These are phyloP conservation scores for Nebria brevicollis DNA, from an alignment of 2,888 invertebrate genomes.

Conservation along the genomic window DNA sequence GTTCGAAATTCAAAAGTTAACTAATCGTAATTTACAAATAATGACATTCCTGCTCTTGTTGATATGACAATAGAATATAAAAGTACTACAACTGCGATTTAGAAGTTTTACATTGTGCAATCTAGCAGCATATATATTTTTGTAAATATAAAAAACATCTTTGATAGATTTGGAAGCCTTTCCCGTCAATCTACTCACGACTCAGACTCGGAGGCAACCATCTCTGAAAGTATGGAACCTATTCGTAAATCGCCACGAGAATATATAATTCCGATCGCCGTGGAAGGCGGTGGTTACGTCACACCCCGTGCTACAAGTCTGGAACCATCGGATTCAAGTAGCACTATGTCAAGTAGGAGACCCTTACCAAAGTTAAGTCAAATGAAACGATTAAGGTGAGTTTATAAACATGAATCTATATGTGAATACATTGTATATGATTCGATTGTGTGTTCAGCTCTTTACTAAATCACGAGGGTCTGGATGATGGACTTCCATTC, in stretches of 20 bases:
- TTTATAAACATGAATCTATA: constrained; percentile 36
- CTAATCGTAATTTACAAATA: neutral
- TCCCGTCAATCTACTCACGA: constrained; percentile 75
- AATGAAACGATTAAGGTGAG: constrained; percentile 76
- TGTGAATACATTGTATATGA: constrained; percentile 18
- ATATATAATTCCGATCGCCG: constrained; percentile 93
- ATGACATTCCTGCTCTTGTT: neutral
- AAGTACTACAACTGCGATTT: neutral
- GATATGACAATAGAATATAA: neutral
- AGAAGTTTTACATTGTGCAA: neutral
- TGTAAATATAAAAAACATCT: neutral
- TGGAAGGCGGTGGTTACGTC: constrained; percentile 89
- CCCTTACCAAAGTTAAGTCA: constrained; percentile 64
- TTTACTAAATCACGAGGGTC: constrained; percentile 66
- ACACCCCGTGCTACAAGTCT: constrained; percentile 80
- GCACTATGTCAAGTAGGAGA: constrained; percentile 65
- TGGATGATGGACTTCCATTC: constrained; percentile 75
- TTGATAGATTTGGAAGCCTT: constrained; percentile 59
- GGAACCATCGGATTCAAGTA: constrained; percentile 75
- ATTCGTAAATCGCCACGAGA: constrained; percentile 90
- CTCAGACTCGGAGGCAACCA: constrained; percentile 75
- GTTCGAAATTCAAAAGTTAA: neutral
- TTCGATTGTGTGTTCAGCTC: constrained; percentile 65
- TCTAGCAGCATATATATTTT: neutral
- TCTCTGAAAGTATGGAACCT: constrained; percentile 71